Conservation (phyloP, 2,888 invertebrate species). For the Galeruca laticollis region DNA sequence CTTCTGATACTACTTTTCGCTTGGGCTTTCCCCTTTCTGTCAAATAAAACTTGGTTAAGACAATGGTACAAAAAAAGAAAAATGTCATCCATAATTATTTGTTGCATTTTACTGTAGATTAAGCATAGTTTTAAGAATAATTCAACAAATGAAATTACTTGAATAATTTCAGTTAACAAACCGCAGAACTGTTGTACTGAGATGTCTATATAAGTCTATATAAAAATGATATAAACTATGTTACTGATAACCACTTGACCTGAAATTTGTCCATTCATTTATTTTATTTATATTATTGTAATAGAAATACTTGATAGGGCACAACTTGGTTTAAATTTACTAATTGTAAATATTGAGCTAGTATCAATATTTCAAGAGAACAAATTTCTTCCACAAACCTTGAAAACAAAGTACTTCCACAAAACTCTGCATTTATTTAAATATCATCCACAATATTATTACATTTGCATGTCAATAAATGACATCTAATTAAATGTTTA, state of each 20-base stretch:
- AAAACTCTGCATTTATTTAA: too few species aligned
- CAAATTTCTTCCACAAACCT: too few species aligned
- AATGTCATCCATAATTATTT: neutral
- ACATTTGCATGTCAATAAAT: too few species aligned
- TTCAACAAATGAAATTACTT: neutral
- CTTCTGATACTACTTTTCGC: constrained; percentile 55
- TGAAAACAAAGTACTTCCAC: too few species aligned
- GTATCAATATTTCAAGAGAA: too few species aligned
- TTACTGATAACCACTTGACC: constrained; percentile 18
- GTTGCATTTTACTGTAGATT: too few species aligned
- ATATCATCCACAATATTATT: too few species aligned
- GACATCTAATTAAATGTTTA: too few species aligned
- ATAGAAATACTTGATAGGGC: too few species aligned
- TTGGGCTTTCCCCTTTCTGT: constrained; percentile 63
- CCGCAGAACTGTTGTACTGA: neutral
- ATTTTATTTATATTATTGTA: neutral
- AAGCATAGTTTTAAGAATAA: neutral
- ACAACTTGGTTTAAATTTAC: too few species aligned
- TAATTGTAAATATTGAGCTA: too few species aligned
- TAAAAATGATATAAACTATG: neutral
- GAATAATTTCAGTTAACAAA: neutral
- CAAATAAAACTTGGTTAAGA: constrained; percentile 17
- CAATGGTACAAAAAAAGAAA: neutral
- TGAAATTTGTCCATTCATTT: neutral
- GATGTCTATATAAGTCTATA: neutral